Evolutionary conservation across 2,797 vertebrate species (phyloP), one percentile per base, ranked within the genome.

Genomic region (Molossus molossus): DNA sequence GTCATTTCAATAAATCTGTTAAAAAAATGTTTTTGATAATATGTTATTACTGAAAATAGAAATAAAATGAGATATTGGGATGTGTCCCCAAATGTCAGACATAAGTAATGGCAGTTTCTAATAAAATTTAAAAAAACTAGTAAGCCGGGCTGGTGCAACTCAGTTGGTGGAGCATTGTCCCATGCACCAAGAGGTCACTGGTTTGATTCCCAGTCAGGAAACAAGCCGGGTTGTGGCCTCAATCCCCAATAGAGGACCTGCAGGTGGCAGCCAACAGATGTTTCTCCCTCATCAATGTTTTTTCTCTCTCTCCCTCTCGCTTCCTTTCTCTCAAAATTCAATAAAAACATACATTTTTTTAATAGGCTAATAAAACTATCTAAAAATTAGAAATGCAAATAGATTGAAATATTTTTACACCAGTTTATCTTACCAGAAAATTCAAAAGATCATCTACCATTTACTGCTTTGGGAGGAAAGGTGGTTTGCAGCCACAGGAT

Each of bases 341-440:
- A 45, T 45, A 45, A 45, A 6, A 45, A 45, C 40, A 45, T 4
- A 45, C 6, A 5, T 45, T 45, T 45, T 45, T 45, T 45, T 57
- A 75, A 92, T 77, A 88, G 82, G 2, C 33, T 29, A 94, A 58
- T 11, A 53, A 57, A 48, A 48, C 12, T 27, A 14, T 18, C 9
- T 77, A 58, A 69, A 87, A 85, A 69, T 67, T 53, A n/a, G 33
- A 87, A 90, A 57, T 79, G 27, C 14, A 80, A 94, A 15, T 65
- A 53, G 27, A 93, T 8, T 33, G 10, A 73, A 77, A 76, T 76
- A 17, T 15, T 40, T 82, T 82, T 29, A 55, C 7, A 40, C 25
- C 48, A 50, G 45, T 76, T 86, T 64, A 73, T 37, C 80, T 84
- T 89, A 14, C 23, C 14, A 76, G 53, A 9, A 89, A 77, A 12